These are phyloP conservation scores for Polydrusus pterygomalis DNA, from an alignment of 2,888 invertebrate genomes.

Conservation along the genomic window DNA sequence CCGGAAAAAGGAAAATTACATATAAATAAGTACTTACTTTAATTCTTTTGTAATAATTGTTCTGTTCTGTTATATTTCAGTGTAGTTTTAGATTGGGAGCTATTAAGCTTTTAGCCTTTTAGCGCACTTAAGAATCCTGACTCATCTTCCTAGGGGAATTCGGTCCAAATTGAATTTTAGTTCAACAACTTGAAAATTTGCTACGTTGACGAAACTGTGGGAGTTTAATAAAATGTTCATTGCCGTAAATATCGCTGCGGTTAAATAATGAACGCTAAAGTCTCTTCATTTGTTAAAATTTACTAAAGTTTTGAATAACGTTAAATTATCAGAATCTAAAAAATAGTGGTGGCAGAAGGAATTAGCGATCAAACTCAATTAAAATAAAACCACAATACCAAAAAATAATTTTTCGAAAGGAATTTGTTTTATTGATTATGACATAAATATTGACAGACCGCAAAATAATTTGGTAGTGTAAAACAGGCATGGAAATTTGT, in stretches of 20 bases:
- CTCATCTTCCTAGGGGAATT: slow-evolving; percentile 47
- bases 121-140: slow-evolving; percentile 36
- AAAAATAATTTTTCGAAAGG: too few relatives aligned
- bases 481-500: background rate
- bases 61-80: too few relatives aligned
- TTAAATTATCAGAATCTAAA: too few relatives aligned
- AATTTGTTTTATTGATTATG: too few relatives aligned
- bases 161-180: slow-evolving; percentile 33
- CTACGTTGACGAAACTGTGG: slow-evolving; percentile 40
- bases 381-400: too few relatives aligned
- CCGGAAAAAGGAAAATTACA: too few relatives aligned
- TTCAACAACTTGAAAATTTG: slow-evolving; percentile 46
- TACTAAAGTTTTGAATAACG: too few relatives aligned
- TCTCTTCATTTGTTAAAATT: background rate
- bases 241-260: slow-evolving; percentile 1
- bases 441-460: too few relatives aligned
- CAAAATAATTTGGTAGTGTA: background rate
- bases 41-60: too few relatives aligned
- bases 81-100: slow-evolving; percentile 23
- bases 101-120: slow-evolving; percentile 29
- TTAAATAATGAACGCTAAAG: slow-evolving; percentile 1
- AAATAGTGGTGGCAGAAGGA: too few relatives aligned
- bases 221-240: slow-evolving; percentile 43
- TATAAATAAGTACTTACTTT: too few relatives aligned
- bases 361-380: too few relatives aligned